These are phyloP conservation scores for Scaptomyza polygonia DNA, from an alignment of 2,888 invertebrate species.

Conservation along the genomic window DNA sequence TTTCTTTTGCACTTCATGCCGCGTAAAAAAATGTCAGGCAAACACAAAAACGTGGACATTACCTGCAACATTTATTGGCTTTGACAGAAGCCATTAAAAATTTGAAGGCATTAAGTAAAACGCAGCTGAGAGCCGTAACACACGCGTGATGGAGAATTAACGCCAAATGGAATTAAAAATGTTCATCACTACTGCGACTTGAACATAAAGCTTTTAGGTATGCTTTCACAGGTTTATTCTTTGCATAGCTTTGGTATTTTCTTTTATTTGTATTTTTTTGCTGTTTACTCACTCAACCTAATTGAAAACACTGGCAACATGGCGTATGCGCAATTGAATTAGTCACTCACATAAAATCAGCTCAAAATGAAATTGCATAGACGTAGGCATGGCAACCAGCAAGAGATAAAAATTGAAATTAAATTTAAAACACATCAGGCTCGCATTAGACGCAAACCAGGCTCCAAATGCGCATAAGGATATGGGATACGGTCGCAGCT, in stretches of 20 bases:
- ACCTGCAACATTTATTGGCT: constrained; percentile 70
- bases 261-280: not conserved
- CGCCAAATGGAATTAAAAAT: constrained; percentile 67
- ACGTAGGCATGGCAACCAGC: constrained; percentile 16
- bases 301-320: constrained; percentile 53
- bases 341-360: constrained; percentile 23
- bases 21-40: constrained; percentile 10
- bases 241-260: not conserved
- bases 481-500: constrained; percentile 29
- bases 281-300: constrained; percentile 49
- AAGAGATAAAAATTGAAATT: constrained; percentile 47
- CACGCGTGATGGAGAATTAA: constrained; percentile 39
- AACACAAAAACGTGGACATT: constrained; percentile 32
- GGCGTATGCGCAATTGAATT: constrained; percentile 64
- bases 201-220: constrained; percentile 65
- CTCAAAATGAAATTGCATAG: constrained; percentile 17
- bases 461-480: constrained; percentile 16
- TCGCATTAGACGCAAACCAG: constrained; percentile 29
- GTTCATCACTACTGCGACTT: constrained; percentile 44
- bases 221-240: constrained; percentile 24
- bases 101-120: constrained; percentile 43
- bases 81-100: constrained; percentile 76
- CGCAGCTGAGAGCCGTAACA: constrained; percentile 41
- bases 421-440: constrained; percentile 50
- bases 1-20: constrained; percentile 41